A percentile compares a stretch with the other conserved stretches of the same genome.
phyloP scores from a whole-genome alignment of 64 coral and sea anemone species.

The Acropora yongei region DNA sequence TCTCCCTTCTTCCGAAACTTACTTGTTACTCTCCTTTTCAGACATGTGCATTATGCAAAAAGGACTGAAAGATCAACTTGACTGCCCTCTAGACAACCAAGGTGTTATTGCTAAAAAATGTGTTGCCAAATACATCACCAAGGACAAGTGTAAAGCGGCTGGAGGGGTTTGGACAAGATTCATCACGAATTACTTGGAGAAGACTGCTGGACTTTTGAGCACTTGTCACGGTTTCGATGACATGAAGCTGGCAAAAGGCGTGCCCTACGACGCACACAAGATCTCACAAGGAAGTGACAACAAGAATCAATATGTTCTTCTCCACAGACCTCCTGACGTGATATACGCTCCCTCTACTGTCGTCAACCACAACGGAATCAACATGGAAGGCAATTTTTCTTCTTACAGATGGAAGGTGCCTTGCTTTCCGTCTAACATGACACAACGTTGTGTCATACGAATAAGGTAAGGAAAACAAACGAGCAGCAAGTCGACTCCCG shows the following conservation, averaged over 20 bases:
- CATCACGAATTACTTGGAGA: constrained; percentile 12
- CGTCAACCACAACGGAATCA: constrained; percentile 15
- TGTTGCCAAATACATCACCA: constrained; percentile 12
- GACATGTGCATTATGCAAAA: constrained; percentile 16
- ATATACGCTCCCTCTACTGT: not conserved
- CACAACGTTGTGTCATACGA: constrained; percentile 30
- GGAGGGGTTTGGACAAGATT: constrained; percentile 23
- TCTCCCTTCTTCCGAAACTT: not conserved
- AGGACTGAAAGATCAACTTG: not conserved
- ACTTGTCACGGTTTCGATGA: not conserved
- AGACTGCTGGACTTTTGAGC: constrained; percentile 4
- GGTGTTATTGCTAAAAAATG: not conserved
- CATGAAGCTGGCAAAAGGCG: constrained; percentile 5
- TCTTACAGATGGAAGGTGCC: constrained; percentile 33
- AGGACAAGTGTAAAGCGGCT: not conserved
- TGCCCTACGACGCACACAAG: not conserved
- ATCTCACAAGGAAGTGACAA: constrained; percentile 24
- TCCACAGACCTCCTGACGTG: constrained; percentile 2
- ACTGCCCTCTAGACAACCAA: not conserved
- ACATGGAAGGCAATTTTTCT: not conserved
- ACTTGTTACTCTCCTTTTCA: not conserved
- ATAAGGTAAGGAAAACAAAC: not conserved
- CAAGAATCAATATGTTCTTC: constrained; percentile 9
- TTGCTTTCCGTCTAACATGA: constrained; percentile 8
- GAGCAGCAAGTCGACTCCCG: not conserved